Conservation (phyloP, 1,140 invertebrate species). For the Pristionchus pacificus region DNA sequence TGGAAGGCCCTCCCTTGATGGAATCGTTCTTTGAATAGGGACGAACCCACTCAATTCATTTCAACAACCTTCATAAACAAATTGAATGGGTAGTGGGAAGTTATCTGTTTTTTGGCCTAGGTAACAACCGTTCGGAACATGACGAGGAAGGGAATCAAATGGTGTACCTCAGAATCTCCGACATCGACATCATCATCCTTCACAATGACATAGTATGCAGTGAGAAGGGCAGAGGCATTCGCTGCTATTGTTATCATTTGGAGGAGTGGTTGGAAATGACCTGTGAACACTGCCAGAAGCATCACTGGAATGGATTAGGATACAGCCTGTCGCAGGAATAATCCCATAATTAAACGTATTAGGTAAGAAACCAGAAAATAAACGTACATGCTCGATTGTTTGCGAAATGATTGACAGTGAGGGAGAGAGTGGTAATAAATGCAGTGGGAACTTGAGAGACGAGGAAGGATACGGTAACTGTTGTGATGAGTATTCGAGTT, state of each 20-base stretch:
- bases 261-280: constrained; percentile 35
- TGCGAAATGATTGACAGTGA: constrained; percentile 57
- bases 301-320: constrained; percentile 46
- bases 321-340: too few relatives aligned
- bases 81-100: neutral
- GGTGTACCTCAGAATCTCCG: constrained; percentile 39
- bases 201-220: constrained; percentile 57
- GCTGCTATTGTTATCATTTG: constrained; percentile 49
- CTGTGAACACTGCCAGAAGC: constrained; percentile 35
- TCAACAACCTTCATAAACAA: too few relatives aligned
- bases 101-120: constrained; percentile 12
- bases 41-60: too few relatives aligned
- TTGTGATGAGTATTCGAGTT: constrained; percentile 55
- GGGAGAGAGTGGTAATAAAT: constrained; percentile 48
- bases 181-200: constrained; percentile 56
- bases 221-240: constrained; percentile 51
- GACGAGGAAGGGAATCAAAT: constrained; percentile 28
- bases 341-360: neutral
- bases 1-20: too few relatives aligned
- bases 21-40: too few relatives aligned
- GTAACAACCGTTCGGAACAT: neutral
- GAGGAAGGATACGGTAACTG: constrained; percentile 54
- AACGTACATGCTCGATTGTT: constrained; percentile 48
- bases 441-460: constrained; percentile 54
- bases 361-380: too few relatives aligned